Base-by-base conservation (phyloP, 2,888 invertebrate genomes). In the Cryptus viduatorius region DNA sequence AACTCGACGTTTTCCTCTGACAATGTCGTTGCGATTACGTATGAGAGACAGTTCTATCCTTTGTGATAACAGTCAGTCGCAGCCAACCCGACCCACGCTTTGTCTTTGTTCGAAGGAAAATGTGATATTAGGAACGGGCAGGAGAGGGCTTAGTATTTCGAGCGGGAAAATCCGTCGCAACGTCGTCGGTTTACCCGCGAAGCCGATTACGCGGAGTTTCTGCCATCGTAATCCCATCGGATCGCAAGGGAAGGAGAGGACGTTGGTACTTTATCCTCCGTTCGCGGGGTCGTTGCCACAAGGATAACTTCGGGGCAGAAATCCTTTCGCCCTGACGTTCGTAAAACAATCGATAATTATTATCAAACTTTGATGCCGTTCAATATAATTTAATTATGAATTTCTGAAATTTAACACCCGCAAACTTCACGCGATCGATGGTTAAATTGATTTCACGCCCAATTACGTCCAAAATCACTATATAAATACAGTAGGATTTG, bases 151-250 rank as follows among this genome's bases (percentile, higher is more conserved):
- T 19, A 24, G n/a, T 29, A 29, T 48, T 42, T 48, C 64, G 48
- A 46, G 48, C 37, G 16, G 37, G 24, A 24, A 83, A 83, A 80
- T 69, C 76, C 65, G 72, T 72, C 71, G 72, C 48, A 48, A 80
- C 59, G 76, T 71, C 42, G 59, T n/a, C 48, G 72, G 75, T 65
- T 65, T 29, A 46, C 42, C 56, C 72, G 59, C 67, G 68, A 80
- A 83, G 79, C 79, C 83, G 83, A 83, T 80, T 83, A 83, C 83
- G 72, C 83, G 1, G 71, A 76, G 65, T 67, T 76, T 68, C 65
- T 50, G 79, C 72, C 72, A 72, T 46, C 67, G 71, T 77, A 76
- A 83, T 83, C 76, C 67, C 67, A 67, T 79, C 71, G 71, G 46
- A 72, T 72, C 77, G 76, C 24, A 1, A 4, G 37, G 37, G 37